A percentile compares a stretch with the other conserved stretches of the same genome.
Conservation (phyloP, 1,140 invertebrate genomes). For the Aphelinus certus region DNA sequence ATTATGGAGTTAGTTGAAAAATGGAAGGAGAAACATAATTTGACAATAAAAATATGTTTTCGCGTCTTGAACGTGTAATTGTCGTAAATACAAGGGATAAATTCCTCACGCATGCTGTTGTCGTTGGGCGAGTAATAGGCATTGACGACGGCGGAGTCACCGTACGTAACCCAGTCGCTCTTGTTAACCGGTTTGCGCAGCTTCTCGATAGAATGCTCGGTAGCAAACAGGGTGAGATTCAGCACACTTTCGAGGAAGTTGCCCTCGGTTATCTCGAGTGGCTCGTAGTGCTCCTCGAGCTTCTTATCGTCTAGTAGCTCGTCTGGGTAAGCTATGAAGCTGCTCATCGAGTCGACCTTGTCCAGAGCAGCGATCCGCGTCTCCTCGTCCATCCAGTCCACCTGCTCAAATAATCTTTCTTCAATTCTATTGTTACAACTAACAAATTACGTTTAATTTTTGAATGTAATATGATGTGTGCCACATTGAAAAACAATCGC, state of each 20-base stretch:
- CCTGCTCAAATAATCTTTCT: slow-evolving; percentile 39
- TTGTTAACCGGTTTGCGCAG: slow-evolving; percentile 73
- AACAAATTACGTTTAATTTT: no score
- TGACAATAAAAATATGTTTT: no score
- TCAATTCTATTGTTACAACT: not conserved
- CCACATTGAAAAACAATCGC: no score
- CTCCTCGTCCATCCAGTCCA: slow-evolving; percentile 77
- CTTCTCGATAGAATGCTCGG: slow-evolving; percentile 70
- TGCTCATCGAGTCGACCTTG: slow-evolving; percentile 68
- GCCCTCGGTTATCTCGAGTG: slow-evolving; percentile 68
- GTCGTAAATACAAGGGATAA: not conserved
- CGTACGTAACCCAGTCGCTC: slow-evolving; percentile 74
- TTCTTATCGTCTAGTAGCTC: slow-evolving; percentile 69
- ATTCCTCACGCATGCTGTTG: slow-evolving; percentile 74
- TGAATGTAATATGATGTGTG: no score
- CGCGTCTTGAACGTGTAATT: no score
- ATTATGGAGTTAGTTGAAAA: no score
- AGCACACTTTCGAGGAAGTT: slow-evolving; percentile 70
- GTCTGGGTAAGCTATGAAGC: slow-evolving; percentile 70
- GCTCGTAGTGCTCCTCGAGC: slow-evolving; percentile 66
- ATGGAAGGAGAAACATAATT: no score
- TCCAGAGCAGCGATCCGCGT: slow-evolving; percentile 69
- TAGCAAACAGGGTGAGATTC: slow-evolving; percentile 71
- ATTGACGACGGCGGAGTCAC: slow-evolving; percentile 74
- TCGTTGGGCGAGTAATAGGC: slow-evolving; percentile 75